Base-by-base conservation (phyloP, 1,140 invertebrate species). In the Penaeus chinensis region DNA sequence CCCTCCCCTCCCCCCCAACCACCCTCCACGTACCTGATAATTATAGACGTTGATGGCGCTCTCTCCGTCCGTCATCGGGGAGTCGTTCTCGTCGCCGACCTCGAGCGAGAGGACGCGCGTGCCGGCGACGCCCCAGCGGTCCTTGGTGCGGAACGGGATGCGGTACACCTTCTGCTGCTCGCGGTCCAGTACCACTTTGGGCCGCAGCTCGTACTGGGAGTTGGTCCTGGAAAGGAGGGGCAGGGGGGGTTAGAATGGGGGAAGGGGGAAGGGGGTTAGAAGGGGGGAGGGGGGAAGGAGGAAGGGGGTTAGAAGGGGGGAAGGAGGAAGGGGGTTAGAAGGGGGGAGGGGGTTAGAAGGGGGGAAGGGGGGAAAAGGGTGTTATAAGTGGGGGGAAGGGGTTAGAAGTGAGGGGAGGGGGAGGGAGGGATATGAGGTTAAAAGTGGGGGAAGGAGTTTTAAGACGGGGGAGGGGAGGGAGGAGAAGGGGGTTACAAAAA, bases 61-160 rank as follows among this genome's bases (percentile, higher is more conserved):
- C 42, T 42, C 37, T 11, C 89, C 97, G 74, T 95, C 93, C 2
- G 93, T 92, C 95, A 98, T 98, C 2, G 93, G 92, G 92, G 98
- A 98, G 91, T 99, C 97, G 91, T 99, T 98, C 69, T 94, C 93
- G 92, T 98, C 97, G 3, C 96, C 97, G 88, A 99, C 98, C 19
- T 97, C 95, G 2, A 99, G 95, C 63, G 94, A 95, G 0, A 98
- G 92, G 8, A 94, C 95, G 66, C 96, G 96, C 0, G 95, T 95
- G 0, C 92, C 92, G n/a, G 91, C 92, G 11, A 90, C 74, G 13
- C 74, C 84, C 24, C 79, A 20, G 4, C 37, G 24, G 84, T 91
- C 91, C 27, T 79, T 80, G 20, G 90, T 91, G 18, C 54, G 69
- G 82, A 91, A 91, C 47, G 91, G 90, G 20, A 91, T 89, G 77